phyloP scores from a whole-genome alignment of 53 echinoderm and acorn worm species.

The Henricia sp. region DNA sequence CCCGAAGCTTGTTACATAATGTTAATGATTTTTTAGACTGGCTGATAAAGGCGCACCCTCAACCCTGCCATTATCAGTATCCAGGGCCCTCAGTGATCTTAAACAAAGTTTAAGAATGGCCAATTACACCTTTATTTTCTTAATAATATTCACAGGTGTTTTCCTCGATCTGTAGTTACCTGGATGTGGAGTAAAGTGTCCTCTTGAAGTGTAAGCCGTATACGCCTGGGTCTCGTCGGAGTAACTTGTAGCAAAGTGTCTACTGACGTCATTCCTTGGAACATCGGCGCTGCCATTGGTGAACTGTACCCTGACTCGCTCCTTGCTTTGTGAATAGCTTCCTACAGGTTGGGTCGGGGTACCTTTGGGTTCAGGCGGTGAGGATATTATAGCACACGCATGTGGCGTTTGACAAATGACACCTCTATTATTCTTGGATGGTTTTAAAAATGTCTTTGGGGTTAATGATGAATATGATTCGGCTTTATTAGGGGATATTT shows the following conservation, averaged over 20 bases:
- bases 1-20: too few relatives aligned
- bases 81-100: too few relatives aligned
- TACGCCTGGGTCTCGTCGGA: conserved; percentile 89
- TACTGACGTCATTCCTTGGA: conserved; percentile 16
- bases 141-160: too few relatives aligned
- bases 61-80: too few relatives aligned
- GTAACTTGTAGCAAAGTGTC: conserved; percentile 59
- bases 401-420: conserved; percentile 8
- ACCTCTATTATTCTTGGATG: background rate
- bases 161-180: conserved; percentile 1
- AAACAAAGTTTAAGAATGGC: too few relatives aligned
- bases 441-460: background rate
- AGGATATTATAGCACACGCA: conserved; percentile 36
- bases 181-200: conserved; percentile 92
- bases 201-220: conserved; percentile 81
- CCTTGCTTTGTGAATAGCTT: conserved; percentile 23
- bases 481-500: background rate
- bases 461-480: background rate
- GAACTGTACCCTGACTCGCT: conserved; percentile 68
- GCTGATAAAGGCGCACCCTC: too few relatives aligned
- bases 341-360: conserved; percentile 30
- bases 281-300: conserved; percentile 1
- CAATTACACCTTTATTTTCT: too few relatives aligned
- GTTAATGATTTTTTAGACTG: too few relatives aligned
- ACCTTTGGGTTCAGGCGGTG: conserved; percentile 54